These are phyloP conservation scores for Temnothorax ravouxi DNA, from an alignment of 2,888 invertebrate species.

Conservation along the genomic window DNA sequence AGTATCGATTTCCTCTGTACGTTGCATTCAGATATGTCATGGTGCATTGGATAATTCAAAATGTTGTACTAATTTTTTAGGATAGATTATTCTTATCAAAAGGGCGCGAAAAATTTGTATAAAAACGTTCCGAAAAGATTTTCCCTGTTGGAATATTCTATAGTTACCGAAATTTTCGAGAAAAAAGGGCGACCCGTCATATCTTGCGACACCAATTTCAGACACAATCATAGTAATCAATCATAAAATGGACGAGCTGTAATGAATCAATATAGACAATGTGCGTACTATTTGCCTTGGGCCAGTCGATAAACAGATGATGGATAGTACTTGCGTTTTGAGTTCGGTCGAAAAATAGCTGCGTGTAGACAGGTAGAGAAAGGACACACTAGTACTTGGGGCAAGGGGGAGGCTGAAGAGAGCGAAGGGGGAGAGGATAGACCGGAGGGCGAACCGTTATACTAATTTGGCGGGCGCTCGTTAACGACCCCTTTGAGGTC, in stretches of 20 bases:
- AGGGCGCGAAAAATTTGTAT: background rate
- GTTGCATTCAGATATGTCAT: background rate
- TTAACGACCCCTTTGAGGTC: conserved; percentile 85
- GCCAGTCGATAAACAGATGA: conserved; percentile 32
- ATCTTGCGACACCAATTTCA: conserved; percentile 16
- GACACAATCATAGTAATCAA: conserved; percentile 30
- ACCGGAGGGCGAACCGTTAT: conserved; percentile 74
- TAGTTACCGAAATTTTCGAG: background rate
- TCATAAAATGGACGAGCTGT: conserved; percentile 39
- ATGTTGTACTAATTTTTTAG: background rate
- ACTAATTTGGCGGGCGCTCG: conserved; percentile 82
- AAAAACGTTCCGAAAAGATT: background rate
- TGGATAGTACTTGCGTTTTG: conserved; percentile 41
- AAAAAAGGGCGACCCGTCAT: background rate
- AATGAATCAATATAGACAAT: conserved; percentile 51
- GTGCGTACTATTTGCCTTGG: conserved; percentile 30
- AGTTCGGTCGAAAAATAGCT: conserved; percentile 41
- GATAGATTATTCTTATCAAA: background rate
- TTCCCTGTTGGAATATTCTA: background rate
- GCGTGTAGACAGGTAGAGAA: conserved; percentile 5
- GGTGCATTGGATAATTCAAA: background rate
- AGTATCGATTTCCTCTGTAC: background rate
- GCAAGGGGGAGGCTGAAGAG: background rate
- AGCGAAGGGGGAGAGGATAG: conserved; percentile 17
- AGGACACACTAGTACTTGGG: conserved; percentile 6